Conservation (phyloP, 2,888 invertebrate species). For the Meandrusa payeni region DNA sequence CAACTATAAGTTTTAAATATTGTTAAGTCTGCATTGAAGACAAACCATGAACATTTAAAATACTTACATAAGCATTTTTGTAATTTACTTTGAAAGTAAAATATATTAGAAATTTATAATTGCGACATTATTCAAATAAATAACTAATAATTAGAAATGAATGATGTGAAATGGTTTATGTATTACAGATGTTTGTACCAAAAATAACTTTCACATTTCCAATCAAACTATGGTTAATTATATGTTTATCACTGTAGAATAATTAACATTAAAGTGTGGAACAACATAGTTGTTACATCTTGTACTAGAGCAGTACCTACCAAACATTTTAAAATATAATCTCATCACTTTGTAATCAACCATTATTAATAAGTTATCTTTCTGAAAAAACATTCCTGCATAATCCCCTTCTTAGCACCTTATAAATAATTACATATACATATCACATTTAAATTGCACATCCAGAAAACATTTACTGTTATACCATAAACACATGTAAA, state of each 20-base stretch:
- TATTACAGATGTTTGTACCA: too few relatives aligned
- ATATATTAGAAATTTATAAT: too few relatives aligned
- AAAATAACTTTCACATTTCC: constrained; percentile 7
- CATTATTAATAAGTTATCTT: constrained; percentile 30
- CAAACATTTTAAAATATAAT: constrained; percentile 37
- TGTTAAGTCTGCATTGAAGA: too few relatives aligned
- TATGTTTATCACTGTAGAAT: constrained; percentile 1
- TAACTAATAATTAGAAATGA: too few relatives aligned
- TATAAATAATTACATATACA: constrained; percentile 58
- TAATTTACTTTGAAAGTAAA: too few relatives aligned
- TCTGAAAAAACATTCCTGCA: constrained; percentile 46
- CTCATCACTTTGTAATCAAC: constrained; percentile 24
- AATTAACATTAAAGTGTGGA: constrained; percentile 22
- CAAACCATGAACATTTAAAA: too few relatives aligned
- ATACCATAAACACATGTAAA: constrained; percentile 24
- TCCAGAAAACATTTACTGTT: constrained; percentile 50
- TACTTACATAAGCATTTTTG: too few relatives aligned
- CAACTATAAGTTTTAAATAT: too few relatives aligned
- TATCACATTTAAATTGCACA: constrained; percentile 78
- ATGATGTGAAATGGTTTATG: too few relatives aligned
- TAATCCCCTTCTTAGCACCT: constrained; percentile 70
- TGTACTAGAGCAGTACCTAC: constrained; percentile 72
- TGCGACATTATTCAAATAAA: too few relatives aligned
- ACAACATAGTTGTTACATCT: constrained; percentile 77
- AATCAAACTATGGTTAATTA: constrained; percentile 2